Conservation (phyloP, 2,797 vertebrate species). For the Champsocephalus esox region DNA sequence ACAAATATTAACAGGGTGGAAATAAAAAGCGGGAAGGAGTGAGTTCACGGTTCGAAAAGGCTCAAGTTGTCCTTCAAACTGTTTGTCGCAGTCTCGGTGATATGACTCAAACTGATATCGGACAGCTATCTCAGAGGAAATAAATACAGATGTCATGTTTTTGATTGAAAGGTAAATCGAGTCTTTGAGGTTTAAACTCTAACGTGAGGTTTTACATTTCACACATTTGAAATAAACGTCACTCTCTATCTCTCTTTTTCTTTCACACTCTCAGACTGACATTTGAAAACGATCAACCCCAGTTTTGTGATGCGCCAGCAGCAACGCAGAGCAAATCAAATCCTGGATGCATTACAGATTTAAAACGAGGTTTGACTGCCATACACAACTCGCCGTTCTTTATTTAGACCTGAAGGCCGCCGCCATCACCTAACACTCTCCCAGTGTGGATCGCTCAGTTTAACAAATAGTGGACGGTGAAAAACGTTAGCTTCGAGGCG, state of each 20-base stretch:
- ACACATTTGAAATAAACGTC: constrained; percentile 21
- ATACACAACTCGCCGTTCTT: constrained; percentile 39
- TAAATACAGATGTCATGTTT: constrained; percentile 5
- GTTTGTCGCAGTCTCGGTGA: neutral
- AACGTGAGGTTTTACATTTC: constrained; percentile 18
- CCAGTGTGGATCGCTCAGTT: constrained; percentile 10
- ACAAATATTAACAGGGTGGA: neutral
- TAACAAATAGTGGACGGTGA: constrained; percentile 21
- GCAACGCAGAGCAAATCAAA: constrained; percentile 45
- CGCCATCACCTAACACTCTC: constrained; percentile 18
- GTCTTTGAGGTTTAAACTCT: constrained; percentile 27
- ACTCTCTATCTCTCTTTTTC: neutral
- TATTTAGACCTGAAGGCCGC: constrained; percentile 27
- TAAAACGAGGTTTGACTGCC: constrained; percentile 52
- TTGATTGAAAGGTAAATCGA: constrained; percentile 8
- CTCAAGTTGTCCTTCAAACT: constrained; percentile 3
- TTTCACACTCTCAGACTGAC: constrained; percentile 44
- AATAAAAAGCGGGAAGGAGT: constrained; percentile 3
- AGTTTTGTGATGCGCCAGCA: constrained; percentile 30
- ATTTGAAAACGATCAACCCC: constrained; percentile 67
- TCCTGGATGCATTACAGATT: constrained; percentile 41
- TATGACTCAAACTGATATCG: constrained; percentile 5
- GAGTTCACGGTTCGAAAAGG: constrained; percentile 3
- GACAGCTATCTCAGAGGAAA: neutral
- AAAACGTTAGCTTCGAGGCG: neutral